Percentiles rank a stretch among this genome's conserved stretches.
These are phyloP conservation scores for Callipepla californica DNA, from an alignment of 2,113 vertebrate genomes.

Conservation along the genomic window DNA sequence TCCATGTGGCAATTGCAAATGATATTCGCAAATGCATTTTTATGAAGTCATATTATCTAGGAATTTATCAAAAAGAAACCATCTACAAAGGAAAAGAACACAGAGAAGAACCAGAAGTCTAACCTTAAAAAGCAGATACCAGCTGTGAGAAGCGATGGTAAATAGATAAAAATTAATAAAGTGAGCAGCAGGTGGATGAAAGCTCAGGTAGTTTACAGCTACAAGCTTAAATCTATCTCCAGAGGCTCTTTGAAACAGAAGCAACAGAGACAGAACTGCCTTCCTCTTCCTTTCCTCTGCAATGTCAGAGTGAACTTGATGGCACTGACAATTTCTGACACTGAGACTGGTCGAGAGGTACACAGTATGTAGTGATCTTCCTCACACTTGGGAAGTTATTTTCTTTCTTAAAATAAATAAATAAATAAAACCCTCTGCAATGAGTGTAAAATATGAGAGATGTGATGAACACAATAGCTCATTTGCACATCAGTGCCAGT, in stretches of 20 bases:
- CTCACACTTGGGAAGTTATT: fast-evolving
- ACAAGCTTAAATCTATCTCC: background rate
- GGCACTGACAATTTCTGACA: background rate
- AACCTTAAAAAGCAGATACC: background rate
- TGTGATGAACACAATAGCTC: background rate
- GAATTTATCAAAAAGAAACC: background rate
- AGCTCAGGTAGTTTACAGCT: background rate
- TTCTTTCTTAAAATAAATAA: background rate
- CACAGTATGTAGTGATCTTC: background rate
- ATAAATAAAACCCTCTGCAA: background rate
- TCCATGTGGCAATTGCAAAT: background rate
- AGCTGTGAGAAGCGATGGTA: background rate
- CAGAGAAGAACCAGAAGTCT: background rate
- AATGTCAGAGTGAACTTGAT: background rate
- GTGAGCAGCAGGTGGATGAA: background rate
- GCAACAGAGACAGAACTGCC: background rate
- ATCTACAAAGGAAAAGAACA: background rate
- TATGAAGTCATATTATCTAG: background rate
- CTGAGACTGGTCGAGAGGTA: background rate
- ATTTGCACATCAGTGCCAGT: background rate
- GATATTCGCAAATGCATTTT: background rate
- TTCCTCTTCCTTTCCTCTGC: background rate
- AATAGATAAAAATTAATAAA: constrained; percentile 26
- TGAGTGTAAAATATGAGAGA: background rate
- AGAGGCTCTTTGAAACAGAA: constrained; percentile 29